Base-by-base conservation (phyloP, 2,888 invertebrate genomes). In the Caenorhabditis angaria region DNA sequence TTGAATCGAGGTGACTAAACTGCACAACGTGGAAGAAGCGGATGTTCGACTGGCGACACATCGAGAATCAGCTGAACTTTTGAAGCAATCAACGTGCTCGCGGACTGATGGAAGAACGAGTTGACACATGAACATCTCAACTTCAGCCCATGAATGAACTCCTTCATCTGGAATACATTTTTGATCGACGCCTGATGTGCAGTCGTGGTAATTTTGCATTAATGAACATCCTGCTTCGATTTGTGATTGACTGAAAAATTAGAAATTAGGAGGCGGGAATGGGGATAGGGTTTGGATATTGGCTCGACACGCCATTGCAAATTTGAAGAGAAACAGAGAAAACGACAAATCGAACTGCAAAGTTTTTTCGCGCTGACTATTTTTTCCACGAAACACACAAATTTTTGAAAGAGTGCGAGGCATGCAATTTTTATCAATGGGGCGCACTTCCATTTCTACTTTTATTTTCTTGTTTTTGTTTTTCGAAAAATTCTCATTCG, bases 121-220 rank as follows among this genome's bases (percentile, higher is more conserved):
- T 63, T 85, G 85, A 61, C 85, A 85, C 61, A 82, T 67, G 70
- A 83, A 86, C 70, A 82, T 80, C 57, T 85, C 85, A 8, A 80
- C 76, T 61, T 80, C 78, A 29, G 65, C 55, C 80, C 80, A 80
- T 24, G 78, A 76, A 18, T 60, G 59, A 28, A 78, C 78, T 25
- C 76, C 78, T 41, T 73, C 77, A 48, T 76, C 76, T 25, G 77
- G 77, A 25, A 66, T 68, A 60, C 84, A 84, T 41, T 65, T 65
- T n/a, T 66, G 61, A 1, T 65, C 66, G 12, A 77, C 74, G 61
- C 83, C 83, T 29, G 41, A 41, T 77, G 76, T 32, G 79, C 74
- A 70, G 77, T 83, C 56, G 72, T 77, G 65, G 71, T 70, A 85
- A 41, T 74, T 73, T 10, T 74, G 48, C 70, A 82, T 72, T 64